Conservation (phyloP, 1,140 invertebrate species). For the Mesaphorura yosii region DNA sequence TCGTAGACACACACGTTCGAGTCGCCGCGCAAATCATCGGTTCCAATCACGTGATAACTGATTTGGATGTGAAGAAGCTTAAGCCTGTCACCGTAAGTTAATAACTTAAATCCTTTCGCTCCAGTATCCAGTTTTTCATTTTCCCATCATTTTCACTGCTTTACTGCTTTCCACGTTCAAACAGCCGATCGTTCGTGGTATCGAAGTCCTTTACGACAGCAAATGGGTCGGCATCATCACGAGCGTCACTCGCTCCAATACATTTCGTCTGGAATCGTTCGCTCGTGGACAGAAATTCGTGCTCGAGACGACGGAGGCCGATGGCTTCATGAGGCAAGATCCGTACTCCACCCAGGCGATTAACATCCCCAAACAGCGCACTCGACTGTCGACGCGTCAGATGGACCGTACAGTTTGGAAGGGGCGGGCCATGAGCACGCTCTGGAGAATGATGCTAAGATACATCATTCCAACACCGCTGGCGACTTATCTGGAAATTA, state of each 20-base stretch:
- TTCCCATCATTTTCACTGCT: not conserved
- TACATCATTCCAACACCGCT: slow-evolving; percentile 9
- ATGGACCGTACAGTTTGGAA: not conserved
- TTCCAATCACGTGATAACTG: slow-evolving; percentile 69
- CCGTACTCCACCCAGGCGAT: slow-evolving; percentile 19
- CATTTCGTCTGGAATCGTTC: slow-evolving; percentile 12
- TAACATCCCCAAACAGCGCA: not conserved
- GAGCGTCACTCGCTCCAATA: slow-evolving; percentile 12
- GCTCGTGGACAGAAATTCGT: slow-evolving; percentile 9
- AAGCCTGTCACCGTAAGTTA: slow-evolving; percentile 54
- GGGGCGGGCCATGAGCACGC: slow-evolving; percentile 3
- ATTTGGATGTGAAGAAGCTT: slow-evolving; percentile 65
- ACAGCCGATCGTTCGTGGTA: slow-evolving; percentile 17
- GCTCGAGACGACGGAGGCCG: slow-evolving; percentile 11
- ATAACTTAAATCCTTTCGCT: not conserved
- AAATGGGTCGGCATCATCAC: slow-evolving; percentile 26
- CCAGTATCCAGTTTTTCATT: not conserved
- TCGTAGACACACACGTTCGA: slow-evolving; percentile 53
- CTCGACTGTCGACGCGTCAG: not conserved
- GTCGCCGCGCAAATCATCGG: slow-evolving; percentile 74
- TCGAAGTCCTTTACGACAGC: slow-evolving; percentile 13
- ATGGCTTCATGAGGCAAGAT: slow-evolving; percentile 23
- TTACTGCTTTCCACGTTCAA: not conserved
- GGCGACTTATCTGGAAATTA: slow-evolving; percentile 3
- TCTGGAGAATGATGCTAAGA: slow-evolving; percentile 11